phyloP scores from a whole-genome alignment of 2,113 vertebrate genomes.

The Pterophyllum scalare region DNA sequence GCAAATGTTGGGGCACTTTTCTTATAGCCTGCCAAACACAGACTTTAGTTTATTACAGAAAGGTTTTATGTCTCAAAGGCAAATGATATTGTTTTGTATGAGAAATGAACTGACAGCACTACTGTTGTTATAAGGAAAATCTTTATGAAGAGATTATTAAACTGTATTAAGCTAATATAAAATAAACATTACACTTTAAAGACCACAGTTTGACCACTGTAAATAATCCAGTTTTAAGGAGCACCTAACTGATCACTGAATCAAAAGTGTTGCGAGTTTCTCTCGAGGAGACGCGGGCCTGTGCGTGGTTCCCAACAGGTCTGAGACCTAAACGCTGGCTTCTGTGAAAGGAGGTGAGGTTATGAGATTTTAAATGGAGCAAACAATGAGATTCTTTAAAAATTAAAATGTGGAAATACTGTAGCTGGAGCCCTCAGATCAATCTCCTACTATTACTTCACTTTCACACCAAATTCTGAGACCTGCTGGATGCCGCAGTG shows the following conservation, averaged over 20 bases:
- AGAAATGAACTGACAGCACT: neutral
- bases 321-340: too few species aligned
- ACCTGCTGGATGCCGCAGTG: neutral
- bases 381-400: too few species aligned
- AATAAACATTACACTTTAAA: neutral
- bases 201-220: neutral
- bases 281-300: too few species aligned
- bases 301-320: too few species aligned
- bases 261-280: neutral
- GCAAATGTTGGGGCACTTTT: neutral
- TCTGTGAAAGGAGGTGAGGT: too few species aligned
- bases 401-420: too few species aligned
- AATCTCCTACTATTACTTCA: too few species aligned
- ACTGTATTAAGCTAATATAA: slow-evolving; percentile 16
- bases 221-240: neutral
- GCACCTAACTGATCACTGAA: neutral
- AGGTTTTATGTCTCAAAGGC: neutral
- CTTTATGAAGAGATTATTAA: neutral
- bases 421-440: too few species aligned
- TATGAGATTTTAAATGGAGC: too few species aligned
- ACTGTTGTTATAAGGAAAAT: slow-evolving; percentile 8
- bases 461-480: too few species aligned
- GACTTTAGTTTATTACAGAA: neutral
- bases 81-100: neutral
- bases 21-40: neutral